Percentiles rank a stretch among this genome's conserved stretches.
Conservation (phyloP, 2,888 invertebrate genomes). For the Coleophora deauratella region DNA sequence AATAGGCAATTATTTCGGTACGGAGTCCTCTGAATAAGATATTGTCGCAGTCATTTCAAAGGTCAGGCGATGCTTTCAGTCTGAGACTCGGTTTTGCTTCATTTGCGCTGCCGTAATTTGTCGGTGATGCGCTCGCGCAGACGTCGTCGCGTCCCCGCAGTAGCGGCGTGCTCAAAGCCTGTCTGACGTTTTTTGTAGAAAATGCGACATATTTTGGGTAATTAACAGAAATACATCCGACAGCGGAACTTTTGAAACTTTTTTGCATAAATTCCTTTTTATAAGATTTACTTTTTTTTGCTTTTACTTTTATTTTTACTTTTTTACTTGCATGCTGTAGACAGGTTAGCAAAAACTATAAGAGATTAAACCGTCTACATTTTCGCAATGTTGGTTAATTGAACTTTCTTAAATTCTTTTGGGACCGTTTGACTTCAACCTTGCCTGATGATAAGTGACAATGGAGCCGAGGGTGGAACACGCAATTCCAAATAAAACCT, state of each 20-base stretch:
- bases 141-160: no score
- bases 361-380: no score
- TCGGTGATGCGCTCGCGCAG: no score
- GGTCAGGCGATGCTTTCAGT: slow-evolving; percentile 34
- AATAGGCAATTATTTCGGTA: no score
- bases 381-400: no score
- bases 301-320: slow-evolving; percentile 19
- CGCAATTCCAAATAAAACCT: no score
- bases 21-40: not conserved
- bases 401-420: no score
- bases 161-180: slow-evolving; percentile 19
- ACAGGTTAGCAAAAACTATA: no score
- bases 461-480: no score
- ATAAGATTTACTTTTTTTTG: slow-evolving; percentile 7
- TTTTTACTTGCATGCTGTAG: slow-evolving; percentile 22
- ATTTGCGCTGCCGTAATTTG: slow-evolving; percentile 38
- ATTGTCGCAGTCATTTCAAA: slow-evolving; percentile 7
- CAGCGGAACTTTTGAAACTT: slow-evolving; percentile 30
- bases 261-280: slow-evolving; percentile 24
- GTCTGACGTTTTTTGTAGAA: slow-evolving; percentile 12
- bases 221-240: slow-evolving; percentile 54
- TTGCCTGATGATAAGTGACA: no score
- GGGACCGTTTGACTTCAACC: no score
- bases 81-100: slow-evolving; percentile 34
- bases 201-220: slow-evolving; percentile 57